These are phyloP conservation scores for Ochropleura plecta DNA, from an alignment of 2,888 invertebrate species.

Conservation along the genomic window DNA sequence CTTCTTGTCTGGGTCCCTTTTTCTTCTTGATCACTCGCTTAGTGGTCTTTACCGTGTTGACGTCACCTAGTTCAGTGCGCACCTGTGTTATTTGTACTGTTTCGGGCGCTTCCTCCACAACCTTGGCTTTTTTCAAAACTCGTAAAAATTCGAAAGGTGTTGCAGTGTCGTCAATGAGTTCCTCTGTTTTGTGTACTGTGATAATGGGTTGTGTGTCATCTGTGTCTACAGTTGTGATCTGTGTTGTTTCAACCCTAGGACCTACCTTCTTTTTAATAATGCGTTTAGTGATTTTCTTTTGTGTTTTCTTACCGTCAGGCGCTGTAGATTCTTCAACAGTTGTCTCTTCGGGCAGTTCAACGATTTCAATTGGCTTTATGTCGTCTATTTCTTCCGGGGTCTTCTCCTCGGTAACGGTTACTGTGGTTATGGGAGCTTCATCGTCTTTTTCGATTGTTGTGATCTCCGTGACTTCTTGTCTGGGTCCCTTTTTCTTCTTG, in stretches of 20 bases:
- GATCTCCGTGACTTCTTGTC: conserved; percentile 57
- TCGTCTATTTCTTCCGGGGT: conserved; percentile 44
- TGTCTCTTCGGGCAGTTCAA: conserved; percentile 62
- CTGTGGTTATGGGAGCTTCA: conserved; percentile 48
- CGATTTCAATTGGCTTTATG: conserved; percentile 48
- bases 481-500: conserved; percentile 46
- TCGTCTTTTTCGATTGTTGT: conserved; percentile 60
- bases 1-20: conserved; percentile 51
- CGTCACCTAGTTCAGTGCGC: conserved; percentile 61
- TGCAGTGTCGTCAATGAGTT: conserved; percentile 33
- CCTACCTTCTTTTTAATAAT: conserved; percentile 72
- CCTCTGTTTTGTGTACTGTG: conserved; percentile 39
- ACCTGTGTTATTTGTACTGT: conserved; percentile 66
- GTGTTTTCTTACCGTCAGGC: conserved; percentile 53
- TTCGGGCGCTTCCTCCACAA: conserved; percentile 64
- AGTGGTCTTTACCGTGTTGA: conserved; percentile 70
- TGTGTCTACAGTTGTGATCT: conserved; percentile 60
- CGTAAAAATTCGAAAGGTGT: conserved; percentile 21
- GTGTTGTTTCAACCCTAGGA: conserved; percentile 67
- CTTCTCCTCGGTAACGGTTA: conserved; percentile 29
- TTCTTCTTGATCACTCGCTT: conserved; percentile 55
- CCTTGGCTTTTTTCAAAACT: not conserved
- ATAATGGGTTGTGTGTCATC: conserved; percentile 26
- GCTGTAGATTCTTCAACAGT: conserved; percentile 52
- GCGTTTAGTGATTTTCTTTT: conserved; percentile 62